These are phyloP conservation scores for Vireo altiloquus DNA, from an alignment of 2,113 vertebrate species.

Conservation along the genomic window DNA sequence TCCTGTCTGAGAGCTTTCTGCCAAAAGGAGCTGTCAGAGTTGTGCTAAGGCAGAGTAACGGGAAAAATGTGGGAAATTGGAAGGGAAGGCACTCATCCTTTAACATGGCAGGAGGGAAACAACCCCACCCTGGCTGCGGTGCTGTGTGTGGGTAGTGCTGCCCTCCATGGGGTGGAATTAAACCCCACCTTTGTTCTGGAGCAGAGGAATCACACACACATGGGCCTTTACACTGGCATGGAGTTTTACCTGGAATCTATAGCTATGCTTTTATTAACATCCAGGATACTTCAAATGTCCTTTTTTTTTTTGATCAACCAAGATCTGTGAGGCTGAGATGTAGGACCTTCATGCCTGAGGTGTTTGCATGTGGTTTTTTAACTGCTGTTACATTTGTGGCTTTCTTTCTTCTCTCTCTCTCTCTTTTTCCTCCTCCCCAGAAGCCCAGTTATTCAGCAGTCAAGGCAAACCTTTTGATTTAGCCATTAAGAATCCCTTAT, in stretches of 20 bases:
- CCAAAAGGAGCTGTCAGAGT: neutral
- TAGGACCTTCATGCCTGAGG: neutral
- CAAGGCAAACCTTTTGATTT: neutral
- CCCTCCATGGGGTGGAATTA: neutral
- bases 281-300: neutral
- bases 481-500: neutral
- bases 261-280: neutral
- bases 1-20: neutral
- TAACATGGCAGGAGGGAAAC: neutral
- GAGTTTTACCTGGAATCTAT: neutral
- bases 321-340: neutral
- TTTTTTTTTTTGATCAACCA: neutral
- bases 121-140: neutral
- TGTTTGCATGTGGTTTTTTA: neutral
- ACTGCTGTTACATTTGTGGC: neutral
- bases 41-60: neutral
- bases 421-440: no score
- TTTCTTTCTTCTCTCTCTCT: neutral
- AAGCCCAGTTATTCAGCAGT: neutral
- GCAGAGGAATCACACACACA: neutral
- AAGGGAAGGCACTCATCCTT: neutral
- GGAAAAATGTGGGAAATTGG: neutral
- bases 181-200: neutral
- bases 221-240: neutral
- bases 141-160: fast-evolving